These are phyloP conservation scores for Parazoanthus darwini DNA, from an alignment of 92 coral and sea anemone genomes.

Conservation along the genomic window DNA sequence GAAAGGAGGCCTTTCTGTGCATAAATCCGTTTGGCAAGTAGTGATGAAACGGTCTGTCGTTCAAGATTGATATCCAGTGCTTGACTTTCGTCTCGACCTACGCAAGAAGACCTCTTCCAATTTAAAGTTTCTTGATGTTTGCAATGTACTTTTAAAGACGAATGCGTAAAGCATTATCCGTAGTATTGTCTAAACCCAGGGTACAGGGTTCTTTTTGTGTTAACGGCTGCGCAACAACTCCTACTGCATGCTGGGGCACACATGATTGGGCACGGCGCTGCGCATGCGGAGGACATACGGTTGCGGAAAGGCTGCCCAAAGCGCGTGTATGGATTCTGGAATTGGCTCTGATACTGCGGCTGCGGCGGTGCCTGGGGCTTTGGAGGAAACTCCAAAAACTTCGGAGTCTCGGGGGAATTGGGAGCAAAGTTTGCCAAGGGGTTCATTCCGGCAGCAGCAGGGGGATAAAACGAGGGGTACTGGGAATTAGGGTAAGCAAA, in stretches of 20 bases:
- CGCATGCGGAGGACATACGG: conserved; percentile 20
- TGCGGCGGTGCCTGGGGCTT: conserved; percentile 33
- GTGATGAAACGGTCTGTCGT: not conserved
- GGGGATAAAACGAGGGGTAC: conserved; percentile 14
- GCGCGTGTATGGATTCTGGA: conserved; percentile 18
- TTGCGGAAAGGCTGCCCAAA: conserved; percentile 16
- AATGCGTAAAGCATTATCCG: not conserved
- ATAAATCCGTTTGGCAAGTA: not conserved
- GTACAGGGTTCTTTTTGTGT: conserved; percentile 32
- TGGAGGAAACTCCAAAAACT: conserved; percentile 24
- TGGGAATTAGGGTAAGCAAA: conserved; percentile 3
- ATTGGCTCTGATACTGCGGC: conserved; percentile 26
- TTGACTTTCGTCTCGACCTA: not conserved
- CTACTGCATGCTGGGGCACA: conserved; percentile 59
- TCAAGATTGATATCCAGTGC: not conserved
- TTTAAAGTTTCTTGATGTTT: not conserved
- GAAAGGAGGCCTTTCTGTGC: not conserved
- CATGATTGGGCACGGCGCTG: conserved; percentile 41
- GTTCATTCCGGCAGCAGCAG: not conserved
- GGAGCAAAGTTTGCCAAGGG: conserved; percentile 16
- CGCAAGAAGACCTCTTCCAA: not conserved
- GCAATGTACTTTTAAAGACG: not conserved
- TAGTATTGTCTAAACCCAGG: conserved; percentile 10
- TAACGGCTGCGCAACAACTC: conserved; percentile 41
- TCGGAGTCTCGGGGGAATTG: conserved; percentile 23